Evolutionary conservation across 2,113 vertebrate species (phyloP), one percentile per base, ranked within the genome.

Genomic region (Emydocephalus ijimae): DNA sequence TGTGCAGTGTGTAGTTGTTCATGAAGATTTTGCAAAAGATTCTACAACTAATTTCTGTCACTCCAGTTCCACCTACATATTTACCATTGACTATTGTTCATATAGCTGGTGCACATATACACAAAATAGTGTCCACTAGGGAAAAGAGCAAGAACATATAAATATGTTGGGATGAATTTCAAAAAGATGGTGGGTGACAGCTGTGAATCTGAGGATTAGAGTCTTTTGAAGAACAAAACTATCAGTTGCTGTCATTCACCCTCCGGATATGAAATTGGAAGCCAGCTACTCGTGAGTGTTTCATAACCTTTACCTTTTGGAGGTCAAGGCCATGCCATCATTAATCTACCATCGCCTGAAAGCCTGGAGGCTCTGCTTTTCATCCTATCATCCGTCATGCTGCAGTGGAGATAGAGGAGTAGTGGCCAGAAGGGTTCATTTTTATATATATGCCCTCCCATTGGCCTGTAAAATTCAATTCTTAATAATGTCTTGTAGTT

Each of bases 281-380:
- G 96, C 95, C 90, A 21, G 92, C 96, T 95, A 94, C 94, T 96
- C 95, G 92, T 89, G 94, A 96, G 96, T 94, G 94, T 96, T 97
- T 91, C 93, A 88, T 96, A 96, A 96, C 96, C 96, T 96, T 96
- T 96, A 96, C 96, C 95, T 97, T 93, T 95, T 29, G 94, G 95
- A 96, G 97, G 96, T 97, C 96, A 97, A 97, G 96, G 96, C 96
- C 94, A 18, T 94, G 94, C 96, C 93, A 87, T 96, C 96, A 96
- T 96, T 97, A 97, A 96, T 97, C 96, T 96, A 26, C 94, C 69
- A 5, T 95, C 6, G 88, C 96, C 95, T 95, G 88, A 95, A 95
- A 94, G 94, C 96, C 96, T 86, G 34, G 23, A 95, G 95, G 94
- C 95, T 95, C 95, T 97, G 93, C 93, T 96, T 96, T 96, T 96